Conservation (phyloP, 2,888 invertebrate genomes). For the Drosophila kuntzei region DNA sequence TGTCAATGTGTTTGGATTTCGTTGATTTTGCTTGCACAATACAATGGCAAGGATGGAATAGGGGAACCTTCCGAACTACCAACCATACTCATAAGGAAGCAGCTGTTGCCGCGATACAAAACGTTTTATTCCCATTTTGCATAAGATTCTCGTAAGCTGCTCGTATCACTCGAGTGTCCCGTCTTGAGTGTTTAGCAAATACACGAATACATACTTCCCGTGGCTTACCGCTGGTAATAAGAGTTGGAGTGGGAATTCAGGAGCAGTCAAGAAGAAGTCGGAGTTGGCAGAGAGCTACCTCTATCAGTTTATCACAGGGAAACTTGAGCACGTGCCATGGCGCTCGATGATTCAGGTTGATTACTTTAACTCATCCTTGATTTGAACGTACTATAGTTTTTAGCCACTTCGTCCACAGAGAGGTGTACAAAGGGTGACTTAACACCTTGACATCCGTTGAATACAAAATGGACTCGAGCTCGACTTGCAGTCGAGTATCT, state of each 20-base stretch:
- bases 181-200: slow-evolving; percentile 64
- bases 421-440: not conserved
- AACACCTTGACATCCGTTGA: slow-evolving; percentile 23
- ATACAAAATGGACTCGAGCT: slow-evolving; percentile 39
- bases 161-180: slow-evolving; percentile 37
- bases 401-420: slow-evolving; percentile 7
- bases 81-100: slow-evolving; percentile 1
- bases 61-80: not conserved
- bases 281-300: not conserved
- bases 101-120: slow-evolving; percentile 25
- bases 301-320: slow-evolving; percentile 14
- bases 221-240: slow-evolving; percentile 42
- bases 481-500: slow-evolving; percentile 10
- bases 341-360: slow-evolving; percentile 21
- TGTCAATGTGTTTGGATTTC: slow-evolving; percentile 68
- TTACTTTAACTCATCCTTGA: slow-evolving; percentile 28
- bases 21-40: slow-evolving; percentile 53
- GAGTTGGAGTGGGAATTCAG: not conserved
- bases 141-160: slow-evolving; percentile 39
- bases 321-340: slow-evolving; percentile 31
- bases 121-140: slow-evolving; percentile 53
- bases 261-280: not conserved
- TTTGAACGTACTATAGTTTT: slow-evolving; percentile 15
- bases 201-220: slow-evolving; percentile 44
- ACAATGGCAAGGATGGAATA: slow-evolving; percentile 22